These are phyloP conservation scores for Spondyliosoma cantharus DNA, from an alignment of 2,797 vertebrate species.

Conservation along the genomic window DNA sequence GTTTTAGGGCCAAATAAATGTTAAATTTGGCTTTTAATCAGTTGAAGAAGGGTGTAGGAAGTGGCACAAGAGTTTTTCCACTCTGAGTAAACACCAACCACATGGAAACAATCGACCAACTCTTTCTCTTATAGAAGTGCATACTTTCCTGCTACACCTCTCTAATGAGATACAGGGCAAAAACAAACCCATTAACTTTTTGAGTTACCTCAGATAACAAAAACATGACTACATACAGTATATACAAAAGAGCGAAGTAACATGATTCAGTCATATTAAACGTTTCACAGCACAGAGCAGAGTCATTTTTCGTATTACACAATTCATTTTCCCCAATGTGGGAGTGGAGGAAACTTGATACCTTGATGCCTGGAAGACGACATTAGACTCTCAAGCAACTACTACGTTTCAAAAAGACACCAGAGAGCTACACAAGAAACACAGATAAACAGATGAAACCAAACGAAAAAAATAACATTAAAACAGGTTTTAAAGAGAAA, in stretches of 20 bases:
- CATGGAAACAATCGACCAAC: constrained; percentile 21
- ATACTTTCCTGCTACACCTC: not conserved
- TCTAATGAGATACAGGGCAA: not conserved
- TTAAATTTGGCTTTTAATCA: not conserved
- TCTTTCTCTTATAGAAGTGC: not conserved
- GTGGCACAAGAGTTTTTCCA: not conserved
- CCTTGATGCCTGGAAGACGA: not conserved
- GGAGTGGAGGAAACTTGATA: not conserved
- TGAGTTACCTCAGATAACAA: not conserved
- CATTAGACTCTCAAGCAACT: not conserved
- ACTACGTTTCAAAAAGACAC: not conserved
- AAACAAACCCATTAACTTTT: not conserved
- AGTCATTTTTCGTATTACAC: not conserved
- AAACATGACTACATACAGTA: not conserved
- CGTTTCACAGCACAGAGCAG: not conserved
- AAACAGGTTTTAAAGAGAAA: not conserved
- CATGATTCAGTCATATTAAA: not conserved
- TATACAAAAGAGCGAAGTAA: not conserved
- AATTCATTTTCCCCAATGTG: not conserved
- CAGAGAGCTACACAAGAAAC: not conserved
- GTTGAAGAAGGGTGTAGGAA: not conserved
- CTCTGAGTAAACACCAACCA: constrained; percentile 1
- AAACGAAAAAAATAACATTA: not conserved
- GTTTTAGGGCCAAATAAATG: constrained; percentile 3
- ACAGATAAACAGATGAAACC: not conserved